Evolutionary conservation across 2,113 vertebrate genomes (phyloP).

Genomic region (Hystrix brachyura): DNA sequence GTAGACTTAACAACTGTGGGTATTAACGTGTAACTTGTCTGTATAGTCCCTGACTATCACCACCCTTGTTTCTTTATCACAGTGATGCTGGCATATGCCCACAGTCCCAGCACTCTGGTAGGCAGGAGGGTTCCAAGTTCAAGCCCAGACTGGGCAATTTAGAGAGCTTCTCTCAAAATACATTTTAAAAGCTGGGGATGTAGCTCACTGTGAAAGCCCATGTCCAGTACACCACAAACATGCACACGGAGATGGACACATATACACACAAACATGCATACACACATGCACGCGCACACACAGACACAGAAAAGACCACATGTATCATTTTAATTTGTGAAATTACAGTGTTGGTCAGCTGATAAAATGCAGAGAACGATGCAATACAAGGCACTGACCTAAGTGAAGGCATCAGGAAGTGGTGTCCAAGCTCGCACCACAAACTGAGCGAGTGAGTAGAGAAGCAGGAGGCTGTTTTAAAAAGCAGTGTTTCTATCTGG

Average conservation of each 20-base stretch:
- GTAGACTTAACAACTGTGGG: not conserved
- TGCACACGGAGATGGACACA: no score
- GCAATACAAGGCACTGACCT: not conserved
- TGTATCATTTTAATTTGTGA: not conserved
- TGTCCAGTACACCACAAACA: not conserved
- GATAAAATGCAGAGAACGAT: not conserved
- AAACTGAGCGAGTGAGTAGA: not conserved
- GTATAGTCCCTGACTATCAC: not conserved
- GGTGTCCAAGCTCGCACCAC: not conserved
- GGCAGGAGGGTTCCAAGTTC: not conserved
- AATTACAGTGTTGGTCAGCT: not conserved
- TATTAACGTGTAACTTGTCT: not conserved
- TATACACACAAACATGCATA: not conserved
- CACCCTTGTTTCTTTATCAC: not conserved
- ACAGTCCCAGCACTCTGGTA: not conserved
- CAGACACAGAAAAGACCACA: not conserved
- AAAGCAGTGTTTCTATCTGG: not conserved
- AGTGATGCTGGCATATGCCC: not conserved
- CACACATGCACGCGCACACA: not conserved
- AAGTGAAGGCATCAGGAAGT: not conserved
- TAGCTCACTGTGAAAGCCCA: not conserved
- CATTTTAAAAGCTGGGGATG: not conserved
- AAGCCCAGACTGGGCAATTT: not conserved
- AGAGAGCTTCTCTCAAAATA: not conserved
- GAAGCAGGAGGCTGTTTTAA: not conserved